Evolutionary conservation across 2,797 vertebrate species (phyloP).

Genomic region (Capromys pilorides): DNA sequence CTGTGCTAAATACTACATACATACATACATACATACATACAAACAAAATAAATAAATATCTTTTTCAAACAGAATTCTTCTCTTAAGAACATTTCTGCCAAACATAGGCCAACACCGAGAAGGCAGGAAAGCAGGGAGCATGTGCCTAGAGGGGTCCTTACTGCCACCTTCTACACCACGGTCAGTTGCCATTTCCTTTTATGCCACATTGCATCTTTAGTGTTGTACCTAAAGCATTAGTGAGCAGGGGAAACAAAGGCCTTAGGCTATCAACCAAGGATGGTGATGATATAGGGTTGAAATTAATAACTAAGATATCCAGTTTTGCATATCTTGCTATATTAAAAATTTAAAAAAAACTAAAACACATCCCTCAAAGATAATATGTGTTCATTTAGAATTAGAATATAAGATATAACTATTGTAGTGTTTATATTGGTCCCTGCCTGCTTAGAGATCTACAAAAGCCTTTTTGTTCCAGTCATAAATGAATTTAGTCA

Average conservation of each 20-base stretch:
- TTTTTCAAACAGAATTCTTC: neutral
- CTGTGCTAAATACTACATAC: too few relatives aligned
- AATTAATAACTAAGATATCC: neutral
- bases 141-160: neutral
- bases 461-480: constrained; percentile 54
- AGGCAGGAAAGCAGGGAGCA: neutral
- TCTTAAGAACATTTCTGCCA: neutral
- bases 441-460: constrained; percentile 63
- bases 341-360: neutral
- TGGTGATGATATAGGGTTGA: neutral
- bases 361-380: constrained; percentile 20
- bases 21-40: too few relatives aligned
- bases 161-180: neutral
- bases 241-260: neutral
- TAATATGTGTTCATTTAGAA: constrained; percentile 50
- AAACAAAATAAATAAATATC: neutral
- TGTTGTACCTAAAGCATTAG: neutral
- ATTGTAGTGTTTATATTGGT: constrained; percentile 39
- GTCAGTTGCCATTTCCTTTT: neutral
- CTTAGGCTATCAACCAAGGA: neutral
- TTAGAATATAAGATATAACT: constrained; percentile 51
- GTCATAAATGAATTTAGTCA: constrained; percentile 62
- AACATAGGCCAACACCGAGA: neutral
- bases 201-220: accelerated
- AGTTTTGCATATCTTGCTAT: neutral